Base-by-base conservation (phyloP, 1,140 invertebrate species). In the Saccostrea echinata region DNA sequence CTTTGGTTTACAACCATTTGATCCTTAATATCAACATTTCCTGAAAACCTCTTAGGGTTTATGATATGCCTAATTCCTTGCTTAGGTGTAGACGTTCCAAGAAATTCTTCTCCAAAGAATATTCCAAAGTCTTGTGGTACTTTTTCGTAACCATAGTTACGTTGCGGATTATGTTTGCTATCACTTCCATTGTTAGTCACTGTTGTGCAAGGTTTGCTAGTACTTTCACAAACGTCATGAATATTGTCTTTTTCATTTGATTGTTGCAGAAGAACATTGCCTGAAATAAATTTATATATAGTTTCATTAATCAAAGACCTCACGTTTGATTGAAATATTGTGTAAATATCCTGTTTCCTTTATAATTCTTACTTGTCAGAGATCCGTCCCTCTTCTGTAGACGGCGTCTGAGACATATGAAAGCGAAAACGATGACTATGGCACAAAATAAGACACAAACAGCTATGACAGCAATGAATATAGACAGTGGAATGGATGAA, bases 81-180 rank as follows among this genome's bases (percentile, higher is more conserved):
- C 24, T 76, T 76, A 13, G 68, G 68, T 27, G 68, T 76, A 76
- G 68, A 76, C 3, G 68, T 76, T 30, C 68, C 68, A 3, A 76
- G 68, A 13, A 76, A 76, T 76, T 76, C 68, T 0, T 76, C 68
- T 13, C 68, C 68, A 33, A 76, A 76, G 27, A 76, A 76, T 0
- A 76, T 76, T 33, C 68, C 27, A 18, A 76, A 76, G 68, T 76
- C 68, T 30, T 76, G 68, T 76, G 68, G 68, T 33, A 76, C 68
- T 76, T 76, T 76, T 76, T 76, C 68, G 27, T 76, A 76, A 13
- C 68, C 68, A 76, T 76, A 76, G 68, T 76, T 76, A 76, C 68
- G 27, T 16, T 30, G 9, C 3, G 68, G 11, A 12, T 33, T 76
- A 76, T 30, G 24, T 33, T 30, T 76, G 12, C 1, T 76, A 2